These are phyloP conservation scores for Dryoscopus gambensis DNA, from an alignment of 2,113 vertebrate species.

Conservation along the genomic window DNA sequence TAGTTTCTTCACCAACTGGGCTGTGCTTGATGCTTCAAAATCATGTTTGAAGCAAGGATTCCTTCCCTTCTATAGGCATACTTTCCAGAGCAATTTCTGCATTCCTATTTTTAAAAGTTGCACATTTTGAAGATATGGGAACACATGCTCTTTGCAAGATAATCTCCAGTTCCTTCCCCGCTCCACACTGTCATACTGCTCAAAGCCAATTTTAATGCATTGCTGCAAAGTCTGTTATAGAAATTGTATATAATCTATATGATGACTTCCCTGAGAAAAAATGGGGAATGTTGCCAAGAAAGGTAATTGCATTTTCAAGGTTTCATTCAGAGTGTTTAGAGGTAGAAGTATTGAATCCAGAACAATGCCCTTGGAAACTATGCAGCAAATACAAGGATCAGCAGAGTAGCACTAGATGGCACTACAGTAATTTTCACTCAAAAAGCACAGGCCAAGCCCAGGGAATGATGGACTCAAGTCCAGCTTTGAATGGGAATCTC, in stretches of 20 bases:
- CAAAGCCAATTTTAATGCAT: background rate
- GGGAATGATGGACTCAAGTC: background rate
- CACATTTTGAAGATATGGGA: background rate
- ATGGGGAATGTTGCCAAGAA: background rate
- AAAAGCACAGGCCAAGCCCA: background rate
- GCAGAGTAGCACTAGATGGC: conserved; percentile 47
- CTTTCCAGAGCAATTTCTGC: background rate
- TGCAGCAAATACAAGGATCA: background rate
- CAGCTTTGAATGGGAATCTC: background rate
- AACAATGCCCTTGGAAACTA: background rate
- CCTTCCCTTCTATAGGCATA: background rate
- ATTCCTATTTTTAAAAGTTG: conserved; percentile 19
- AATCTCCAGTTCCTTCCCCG: background rate
- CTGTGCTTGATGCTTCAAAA: background rate
- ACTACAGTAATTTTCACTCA: conserved; percentile 12
- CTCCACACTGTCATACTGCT: background rate
- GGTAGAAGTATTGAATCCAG: background rate
- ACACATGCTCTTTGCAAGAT: background rate
- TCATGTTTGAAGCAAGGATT: background rate
- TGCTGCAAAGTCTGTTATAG: background rate
- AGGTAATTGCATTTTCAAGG: background rate
- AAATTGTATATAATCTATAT: background rate
- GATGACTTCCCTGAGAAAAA: background rate
- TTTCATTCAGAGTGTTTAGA: background rate
- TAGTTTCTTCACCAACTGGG: background rate